These are phyloP conservation scores for Micrasema minimum DNA, from an alignment of 1,140 invertebrate genomes.

Conservation along the genomic window DNA sequence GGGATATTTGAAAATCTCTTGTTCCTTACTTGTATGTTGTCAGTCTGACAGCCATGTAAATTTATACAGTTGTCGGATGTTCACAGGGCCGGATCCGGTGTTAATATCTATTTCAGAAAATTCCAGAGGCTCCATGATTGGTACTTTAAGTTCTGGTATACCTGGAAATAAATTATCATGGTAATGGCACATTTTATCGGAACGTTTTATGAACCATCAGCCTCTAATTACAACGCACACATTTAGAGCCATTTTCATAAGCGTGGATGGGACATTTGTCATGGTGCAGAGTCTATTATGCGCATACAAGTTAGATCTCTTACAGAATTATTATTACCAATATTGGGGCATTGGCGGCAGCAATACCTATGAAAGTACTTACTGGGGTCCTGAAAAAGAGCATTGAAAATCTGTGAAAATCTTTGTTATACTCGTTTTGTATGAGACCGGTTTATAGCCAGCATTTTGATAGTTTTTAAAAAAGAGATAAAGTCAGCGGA, in stretches of 20 bases:
- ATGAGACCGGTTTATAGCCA: background rate
- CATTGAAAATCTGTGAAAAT: no score
- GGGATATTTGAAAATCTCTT: no score
- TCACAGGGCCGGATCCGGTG: conserved; percentile 66
- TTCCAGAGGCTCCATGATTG: conserved; percentile 68
- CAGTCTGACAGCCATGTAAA: conserved; percentile 67
- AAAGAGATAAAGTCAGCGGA: no score
- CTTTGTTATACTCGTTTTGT: background rate
- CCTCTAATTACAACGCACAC: background rate
- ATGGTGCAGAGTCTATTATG: background rate
- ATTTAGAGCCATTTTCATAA: background rate
- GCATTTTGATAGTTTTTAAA: no score
- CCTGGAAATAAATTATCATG: conserved; percentile 57
- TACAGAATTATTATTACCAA: background rate
- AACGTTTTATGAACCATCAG: background rate
- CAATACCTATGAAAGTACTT: no score
- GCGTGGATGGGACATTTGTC: background rate
- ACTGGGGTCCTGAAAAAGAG: no score
- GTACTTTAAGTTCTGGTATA: conserved; percentile 62
- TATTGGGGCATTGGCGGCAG: no score
- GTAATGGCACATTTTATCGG: background rate
- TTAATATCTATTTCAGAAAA: conserved; percentile 69
- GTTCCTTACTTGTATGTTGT: conserved; percentile 66
- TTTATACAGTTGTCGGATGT: conserved; percentile 69
- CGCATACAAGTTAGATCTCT: background rate